Evolutionary conservation across 2,797 vertebrate species (phyloP).

Genomic region (Lerista edwardsae): DNA sequence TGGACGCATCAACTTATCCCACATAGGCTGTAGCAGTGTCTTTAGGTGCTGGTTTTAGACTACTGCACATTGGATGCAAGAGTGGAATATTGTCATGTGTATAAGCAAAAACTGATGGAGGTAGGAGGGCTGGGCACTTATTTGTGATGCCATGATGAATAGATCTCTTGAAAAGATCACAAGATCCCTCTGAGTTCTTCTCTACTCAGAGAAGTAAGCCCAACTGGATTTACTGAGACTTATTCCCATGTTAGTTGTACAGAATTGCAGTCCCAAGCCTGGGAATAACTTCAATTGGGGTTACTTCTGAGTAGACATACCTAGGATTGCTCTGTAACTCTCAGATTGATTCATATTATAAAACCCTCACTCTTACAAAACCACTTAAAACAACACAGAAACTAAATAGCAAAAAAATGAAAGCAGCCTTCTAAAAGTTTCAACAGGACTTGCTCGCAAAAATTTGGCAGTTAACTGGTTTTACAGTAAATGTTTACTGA

Average conservation of each 20-base stretch:
- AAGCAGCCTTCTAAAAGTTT: neutral
- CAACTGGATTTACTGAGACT: no score
- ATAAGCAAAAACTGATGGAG: neutral
- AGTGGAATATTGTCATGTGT: neutral
- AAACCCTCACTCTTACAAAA: no score
- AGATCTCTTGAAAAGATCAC: neutral
- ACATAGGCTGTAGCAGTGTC: neutral
- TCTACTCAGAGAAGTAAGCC: no score
- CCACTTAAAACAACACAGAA: neutral
- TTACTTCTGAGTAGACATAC: no score
- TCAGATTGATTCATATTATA: no score
- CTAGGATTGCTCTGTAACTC: no score
- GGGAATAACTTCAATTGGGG: no score
- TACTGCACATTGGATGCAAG: no score
- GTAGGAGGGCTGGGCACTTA: neutral
- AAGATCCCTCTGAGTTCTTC: no score
- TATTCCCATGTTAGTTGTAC: no score
- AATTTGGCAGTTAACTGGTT: neutral
- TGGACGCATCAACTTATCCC: neutral
- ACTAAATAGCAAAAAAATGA: neutral
- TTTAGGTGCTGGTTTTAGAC: neutral
- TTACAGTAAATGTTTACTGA: neutral
- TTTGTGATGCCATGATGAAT: neutral
- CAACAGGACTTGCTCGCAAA: neutral
- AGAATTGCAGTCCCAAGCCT: no score